Evolutionary conservation across 2,888 invertebrate species (phyloP), one percentile per base, ranked within the genome.

Genomic region (Cryptophagus acutangulus): DNA sequence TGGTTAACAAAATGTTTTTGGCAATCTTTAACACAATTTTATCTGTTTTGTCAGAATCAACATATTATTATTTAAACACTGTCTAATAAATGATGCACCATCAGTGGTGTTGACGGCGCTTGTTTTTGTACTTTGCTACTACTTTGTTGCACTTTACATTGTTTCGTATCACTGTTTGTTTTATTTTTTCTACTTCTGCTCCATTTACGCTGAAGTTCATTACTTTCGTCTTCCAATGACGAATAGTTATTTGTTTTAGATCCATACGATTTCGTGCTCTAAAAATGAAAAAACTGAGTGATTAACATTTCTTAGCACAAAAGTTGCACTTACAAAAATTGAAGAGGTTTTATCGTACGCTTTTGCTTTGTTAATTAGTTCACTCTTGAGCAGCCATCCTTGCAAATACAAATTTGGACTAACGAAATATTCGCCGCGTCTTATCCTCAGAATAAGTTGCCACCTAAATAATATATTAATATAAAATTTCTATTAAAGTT

Each of bases 301-400:
- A n/a, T n/a, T n/a, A n/a, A n/a, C n/a, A n/a, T n/a, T n/a, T n/a
- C n/a, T n/a, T n/a, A n/a, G n/a, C n/a, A n/a, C n/a, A n/a, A n/a
- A n/a, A n/a, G 43, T 41, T n/a, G 25, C 37, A 57, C 59, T 61
- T 57, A 63, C 60, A 45, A 38, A 50, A 40, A 26, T 52, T 41
- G 17, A 55, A 49, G 41, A 59, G 54, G 30, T 52, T n/a, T n/a
- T n/a, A 39, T 67, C 70, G 53, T 69, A 70, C 45, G 65, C 66
- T 56, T 59, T 63, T 31, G 67, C 67, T 53, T 63, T 63, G 40
- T 57, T 44, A 17, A 63, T 67, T 38, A 66, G 59, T 57, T 75
- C 74, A 44, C 69, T 71, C 54, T 75, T 74, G 35, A 76, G 63
- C 43, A 73, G 72, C 75, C 75, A 75, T 36, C 72, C 73, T 43